Evolutionary conservation across 2,888 invertebrate species (phyloP).

Genomic region (Idaea straminata): DNA sequence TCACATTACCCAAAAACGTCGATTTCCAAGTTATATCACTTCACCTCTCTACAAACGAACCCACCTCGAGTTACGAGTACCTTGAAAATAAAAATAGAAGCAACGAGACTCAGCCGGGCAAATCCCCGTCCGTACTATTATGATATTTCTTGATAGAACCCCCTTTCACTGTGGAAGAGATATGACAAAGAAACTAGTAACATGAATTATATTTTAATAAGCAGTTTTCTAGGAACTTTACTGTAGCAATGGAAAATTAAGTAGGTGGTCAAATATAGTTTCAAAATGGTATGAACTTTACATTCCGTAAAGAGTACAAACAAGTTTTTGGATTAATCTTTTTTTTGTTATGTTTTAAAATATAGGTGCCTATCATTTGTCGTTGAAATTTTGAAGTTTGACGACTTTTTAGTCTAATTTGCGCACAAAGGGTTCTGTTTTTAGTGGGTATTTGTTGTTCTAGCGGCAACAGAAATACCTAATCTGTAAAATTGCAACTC

Average conservation of each 20-base stretch:
- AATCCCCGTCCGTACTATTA: slow-evolving; percentile 63
- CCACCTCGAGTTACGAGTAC: slow-evolving; percentile 53
- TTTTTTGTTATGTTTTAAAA: too few relatives aligned
- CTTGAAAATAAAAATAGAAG: slow-evolving; percentile 71
- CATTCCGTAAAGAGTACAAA: too few relatives aligned
- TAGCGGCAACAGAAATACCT: too few relatives aligned
- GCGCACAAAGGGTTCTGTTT: too few relatives aligned
- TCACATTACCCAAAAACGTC: background rate
- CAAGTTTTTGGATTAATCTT: too few relatives aligned
- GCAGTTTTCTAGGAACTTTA: background rate
- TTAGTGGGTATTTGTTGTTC: too few relatives aligned
- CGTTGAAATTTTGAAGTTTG: too few relatives aligned
- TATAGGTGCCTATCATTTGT: too few relatives aligned
- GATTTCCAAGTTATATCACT: slow-evolving; percentile 6
- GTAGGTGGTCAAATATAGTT: too few relatives aligned
- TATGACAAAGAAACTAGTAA: background rate
- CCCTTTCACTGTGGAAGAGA: slow-evolving; percentile 42
- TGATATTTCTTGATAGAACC: slow-evolving; percentile 68
- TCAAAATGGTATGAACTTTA: too few relatives aligned
- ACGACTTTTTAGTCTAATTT: too few relatives aligned
- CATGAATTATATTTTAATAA: slow-evolving; percentile 2
- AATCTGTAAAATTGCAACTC: too few relatives aligned
- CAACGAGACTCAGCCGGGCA: slow-evolving; percentile 46
- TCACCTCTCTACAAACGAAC: slow-evolving; percentile 18
- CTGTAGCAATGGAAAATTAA: background rate